Evolutionary conservation across 23 tunicate species (phyloP), one percentile per base, ranked within the genome.

Genomic region (Styela clava): DNA sequence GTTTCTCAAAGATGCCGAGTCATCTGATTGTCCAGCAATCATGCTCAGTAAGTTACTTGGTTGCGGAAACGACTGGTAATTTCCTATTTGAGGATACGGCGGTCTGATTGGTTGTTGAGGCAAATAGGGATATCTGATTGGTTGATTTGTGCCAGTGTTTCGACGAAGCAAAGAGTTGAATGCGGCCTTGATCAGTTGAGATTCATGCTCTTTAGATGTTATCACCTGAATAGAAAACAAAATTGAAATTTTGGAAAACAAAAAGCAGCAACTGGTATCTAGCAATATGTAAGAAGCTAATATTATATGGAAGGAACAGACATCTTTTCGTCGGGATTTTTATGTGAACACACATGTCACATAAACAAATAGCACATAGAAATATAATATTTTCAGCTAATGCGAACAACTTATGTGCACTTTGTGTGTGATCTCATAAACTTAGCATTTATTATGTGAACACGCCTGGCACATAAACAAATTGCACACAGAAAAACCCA

Each of bases 81-180:
- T 44, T 12, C 56, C 12, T 12, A 44, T 44, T 12, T 65, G 71
- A 3, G 77, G 35, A 34, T 71, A 35, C 27, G 77, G 35, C 3
- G 34, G 12, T 71, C 34, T 32, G 34, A 71, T 71, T 71, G 77
- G 77, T 32, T 71, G 77, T 3, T 27, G 34, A 32, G 32, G 24
- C 24, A 34, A 71, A 32, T 28, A 30, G 16, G 35, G 77, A 16
- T 21, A 21, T 71, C 77, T 71, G 77, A 32, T 32, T 30, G 77
- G 77, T 5, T 71, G 77, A 26, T 34, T 35, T 5, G 35, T 20
- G 5, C 7, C 24, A 32, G 32, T 26, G 37, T 31, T 31, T 71
- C 77, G 77, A 31, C 77, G 77, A 21, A 71, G 5, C 37, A 52
- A 7, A 76, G 81, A 36, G 29, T 52, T 76, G 81, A 76, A 76